phyloP scores from a whole-genome alignment of 1,140 invertebrate species.

The Ooceraea biroi region DNA sequence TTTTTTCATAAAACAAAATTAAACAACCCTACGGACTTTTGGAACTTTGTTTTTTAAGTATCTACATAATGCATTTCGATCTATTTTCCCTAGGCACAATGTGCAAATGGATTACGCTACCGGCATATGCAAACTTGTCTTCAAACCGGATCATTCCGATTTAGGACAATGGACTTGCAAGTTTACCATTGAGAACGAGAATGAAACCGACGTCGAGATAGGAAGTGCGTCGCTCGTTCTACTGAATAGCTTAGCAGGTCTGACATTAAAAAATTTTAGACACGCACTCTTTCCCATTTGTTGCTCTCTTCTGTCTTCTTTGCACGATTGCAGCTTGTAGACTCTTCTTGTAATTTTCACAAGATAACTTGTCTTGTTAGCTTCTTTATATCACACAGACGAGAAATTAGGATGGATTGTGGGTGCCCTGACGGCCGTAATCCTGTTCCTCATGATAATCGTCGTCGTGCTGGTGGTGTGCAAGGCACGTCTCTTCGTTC shows the following conservation, averaged over 20 bases:
- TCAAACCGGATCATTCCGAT: slow-evolving; percentile 80
- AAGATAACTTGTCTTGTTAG: slow-evolving; percentile 15
- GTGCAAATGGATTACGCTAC: slow-evolving; percentile 80
- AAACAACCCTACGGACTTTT: too few relatives aligned
- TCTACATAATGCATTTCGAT: not conserved
- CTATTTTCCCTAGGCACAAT: slow-evolving; percentile 71
- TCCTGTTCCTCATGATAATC: slow-evolving; percentile 82
- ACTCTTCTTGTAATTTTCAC: not conserved
- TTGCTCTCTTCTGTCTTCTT: not conserved
- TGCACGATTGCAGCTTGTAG: not conserved
- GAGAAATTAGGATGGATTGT: slow-evolving; percentile 83
- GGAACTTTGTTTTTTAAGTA: too few relatives aligned
- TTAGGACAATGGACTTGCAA: slow-evolving; percentile 83
- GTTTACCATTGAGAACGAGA: slow-evolving; percentile 73
- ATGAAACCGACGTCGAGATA: slow-evolving; percentile 70
- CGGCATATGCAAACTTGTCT: slow-evolving; percentile 82
- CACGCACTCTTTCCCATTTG: not conserved
- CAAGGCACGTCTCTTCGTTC: slow-evolving; percentile 76
- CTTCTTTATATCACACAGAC: slow-evolving; percentile 70
- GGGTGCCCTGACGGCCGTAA: slow-evolving; percentile 80
- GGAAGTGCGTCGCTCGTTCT: slow-evolving; percentile 80
- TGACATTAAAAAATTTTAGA: not conserved
- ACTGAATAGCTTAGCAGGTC: slow-evolving; percentile 78
- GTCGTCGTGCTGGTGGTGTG: slow-evolving; percentile 83
- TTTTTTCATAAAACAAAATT: too few relatives aligned